Evolutionary conservation across 2,113 vertebrate genomes (phyloP).

Genomic region (Charina bottae): DNA sequence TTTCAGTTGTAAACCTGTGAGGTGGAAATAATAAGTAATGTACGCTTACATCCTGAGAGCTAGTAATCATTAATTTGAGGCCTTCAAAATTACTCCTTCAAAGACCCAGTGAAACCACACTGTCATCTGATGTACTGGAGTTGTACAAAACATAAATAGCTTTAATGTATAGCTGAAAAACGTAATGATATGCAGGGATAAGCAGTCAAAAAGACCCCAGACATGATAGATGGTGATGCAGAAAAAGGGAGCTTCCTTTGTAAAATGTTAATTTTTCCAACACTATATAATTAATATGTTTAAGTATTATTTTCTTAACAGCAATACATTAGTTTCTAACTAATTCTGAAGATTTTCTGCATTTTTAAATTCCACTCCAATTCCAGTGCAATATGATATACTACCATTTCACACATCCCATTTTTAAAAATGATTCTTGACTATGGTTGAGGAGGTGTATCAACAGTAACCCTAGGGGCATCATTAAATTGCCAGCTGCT

Average conservation of each 20-base stretch:
- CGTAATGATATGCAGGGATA: constrained; percentile 34
- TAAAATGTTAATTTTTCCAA: neutral
- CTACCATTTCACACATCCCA: neutral
- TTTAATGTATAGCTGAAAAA: constrained; percentile 38
- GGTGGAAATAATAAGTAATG: too few relatives aligned
- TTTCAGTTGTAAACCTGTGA: too few relatives aligned
- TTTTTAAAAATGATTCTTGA: constrained; percentile 31
- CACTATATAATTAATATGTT: neutral
- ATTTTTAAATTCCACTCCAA: constrained; percentile 25
- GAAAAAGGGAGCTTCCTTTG: neutral
- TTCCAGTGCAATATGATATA: neutral
- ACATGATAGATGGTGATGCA: neutral
- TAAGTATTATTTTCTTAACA: constrained; percentile 17
- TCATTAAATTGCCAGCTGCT: constrained; percentile 31
- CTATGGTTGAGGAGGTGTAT: constrained; percentile 42
- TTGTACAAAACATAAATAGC: constrained; percentile 16
- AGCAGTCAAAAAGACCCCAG: neutral
- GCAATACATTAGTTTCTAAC: neutral
- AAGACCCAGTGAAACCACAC: constrained; percentile 57
- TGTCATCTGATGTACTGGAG: constrained; percentile 47
- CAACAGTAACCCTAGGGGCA: constrained; percentile 28
- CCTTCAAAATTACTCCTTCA: constrained; percentile 42
- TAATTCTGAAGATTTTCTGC: neutral
- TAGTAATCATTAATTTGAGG: constrained; percentile 35
- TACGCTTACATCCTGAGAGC: too few relatives aligned